Evolutionary conservation across 2,888 invertebrate species (phyloP), one percentile per base, ranked within the genome.

Genomic region (Cabera pusaria): DNA sequence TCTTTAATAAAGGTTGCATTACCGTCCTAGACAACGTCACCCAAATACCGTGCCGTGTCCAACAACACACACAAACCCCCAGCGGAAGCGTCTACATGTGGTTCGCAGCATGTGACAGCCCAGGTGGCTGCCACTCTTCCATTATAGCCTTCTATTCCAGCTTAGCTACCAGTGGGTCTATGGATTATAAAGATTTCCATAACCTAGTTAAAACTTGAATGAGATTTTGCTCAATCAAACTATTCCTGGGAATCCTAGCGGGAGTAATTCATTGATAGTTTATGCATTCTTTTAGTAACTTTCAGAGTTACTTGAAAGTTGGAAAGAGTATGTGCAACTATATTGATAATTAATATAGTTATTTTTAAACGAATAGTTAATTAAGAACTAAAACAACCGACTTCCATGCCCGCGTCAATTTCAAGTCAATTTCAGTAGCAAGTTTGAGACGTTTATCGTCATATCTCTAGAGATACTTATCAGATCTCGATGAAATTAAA

Each of bases 21-120:
- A n/a, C n/a, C n/a, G n/a, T n/a, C n/a, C n/a, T 14, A 14, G 2
- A 14, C 2, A 23, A 16, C 19, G 17, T 23, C 16, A 1, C 8
- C 5, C 7, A 28, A 42, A 35, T 38, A 3, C 21, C 72, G 66
- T 66, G 18, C 17, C 67, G 65, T 56, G 5, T 10, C 1, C 0
- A 9, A 48, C 55, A 73, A 52, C 59, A 84, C 61, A 59, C 14
- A 49, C 34, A 19, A 21, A 40, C 29, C 48, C 52, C 66, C 68
- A 66, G 71, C 84, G 83, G 83, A 84, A 83, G 75, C 73, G 35
- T 37, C 41, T 32, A 80, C 79, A 82, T 77, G 74, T 74, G 77
- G 54, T 43, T 45, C 67, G 45, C 73, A 72, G 72, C 76, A 76
- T 83, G 80, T 75, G 81, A 72, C 71, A 38, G 28, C 59, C 51